phyloP scores from a whole-genome alignment of 2,113 vertebrate species.

The Callaeas wilsoni region DNA sequence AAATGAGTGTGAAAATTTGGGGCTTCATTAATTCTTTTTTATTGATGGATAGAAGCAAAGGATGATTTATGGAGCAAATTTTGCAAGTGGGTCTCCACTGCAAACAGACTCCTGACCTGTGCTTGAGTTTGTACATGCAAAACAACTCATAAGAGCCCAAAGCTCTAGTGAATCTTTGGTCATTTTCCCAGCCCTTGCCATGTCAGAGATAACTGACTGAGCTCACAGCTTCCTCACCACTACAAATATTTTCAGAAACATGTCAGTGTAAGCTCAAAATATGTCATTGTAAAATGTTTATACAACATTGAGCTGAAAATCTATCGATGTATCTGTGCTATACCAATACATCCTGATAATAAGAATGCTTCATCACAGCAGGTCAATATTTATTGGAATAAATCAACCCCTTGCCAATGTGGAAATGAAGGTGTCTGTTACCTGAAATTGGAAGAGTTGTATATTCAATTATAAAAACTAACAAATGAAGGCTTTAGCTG shows the following conservation, averaged over 20 bases:
- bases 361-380: conserved; percentile 50
- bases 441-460: conserved; percentile 23
- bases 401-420: conserved; percentile 47
- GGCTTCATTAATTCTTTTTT: neutral
- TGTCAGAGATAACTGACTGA: conserved; percentile 6
- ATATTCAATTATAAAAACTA: conserved; percentile 37
- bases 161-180: neutral
- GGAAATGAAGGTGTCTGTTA: conserved; percentile 19
- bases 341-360: conserved; percentile 52
- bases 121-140: neutral
- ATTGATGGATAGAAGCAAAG: neutral
- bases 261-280: conserved; percentile 35
- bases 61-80: neutral
- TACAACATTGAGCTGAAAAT: conserved; percentile 45
- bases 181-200: neutral
- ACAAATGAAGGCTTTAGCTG: conserved; percentile 1
- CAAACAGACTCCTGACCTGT: conserved; percentile 10
- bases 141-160: neutral
- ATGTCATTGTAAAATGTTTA: conserved; percentile 45
- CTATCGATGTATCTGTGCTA: neutral
- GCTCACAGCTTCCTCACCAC: neutral
- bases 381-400: conserved; percentile 53
- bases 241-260: conserved; percentile 9
- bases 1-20: neutral
- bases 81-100: neutral